These are phyloP conservation scores for Drepana arcuata DNA, from an alignment of 1,140 invertebrate genomes.

Conservation along the genomic window DNA sequence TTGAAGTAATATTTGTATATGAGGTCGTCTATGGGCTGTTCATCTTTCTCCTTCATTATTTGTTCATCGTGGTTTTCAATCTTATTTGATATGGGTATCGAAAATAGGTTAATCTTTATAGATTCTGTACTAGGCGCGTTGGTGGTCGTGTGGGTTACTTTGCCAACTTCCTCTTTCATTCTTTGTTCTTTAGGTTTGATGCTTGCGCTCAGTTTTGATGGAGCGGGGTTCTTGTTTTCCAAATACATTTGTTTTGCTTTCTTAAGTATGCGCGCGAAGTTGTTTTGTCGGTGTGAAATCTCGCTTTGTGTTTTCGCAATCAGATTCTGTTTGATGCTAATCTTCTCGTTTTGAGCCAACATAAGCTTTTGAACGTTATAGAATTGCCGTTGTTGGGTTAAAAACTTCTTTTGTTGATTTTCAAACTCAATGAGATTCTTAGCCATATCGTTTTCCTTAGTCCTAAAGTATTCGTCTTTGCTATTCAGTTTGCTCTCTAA, in stretches of 20 bases:
- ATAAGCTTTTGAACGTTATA: constrained; percentile 49
- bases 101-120: constrained; percentile 53
- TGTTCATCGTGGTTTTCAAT: constrained; percentile 37
- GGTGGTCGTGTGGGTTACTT: constrained; percentile 14
- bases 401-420: constrained; percentile 53
- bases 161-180: constrained; percentile 7
- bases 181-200: no score
- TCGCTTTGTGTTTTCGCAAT: constrained; percentile 51
- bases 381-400: constrained; percentile 50
- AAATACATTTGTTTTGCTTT: constrained; percentile 39
- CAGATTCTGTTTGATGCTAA: constrained; percentile 43
- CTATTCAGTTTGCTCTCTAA: constrained; percentile 26
- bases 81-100: constrained; percentile 24
- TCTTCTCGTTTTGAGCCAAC: constrained; percentile 52
- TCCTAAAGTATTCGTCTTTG: constrained; percentile 28
- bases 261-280: constrained; percentile 47
- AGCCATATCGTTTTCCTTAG: constrained; percentile 33
- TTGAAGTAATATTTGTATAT: constrained; percentile 62
- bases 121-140: constrained; percentile 25
- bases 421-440: constrained; percentile 47
- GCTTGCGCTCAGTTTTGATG: constrained; percentile 16
- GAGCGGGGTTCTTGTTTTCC: constrained; percentile 19
- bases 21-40: constrained; percentile 47
- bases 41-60: constrained; percentile 48
- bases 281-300: constrained; percentile 47